These are phyloP conservation scores for Sorex araneus DNA, from an alignment of 2,113 vertebrate genomes.

Conservation along the genomic window DNA sequence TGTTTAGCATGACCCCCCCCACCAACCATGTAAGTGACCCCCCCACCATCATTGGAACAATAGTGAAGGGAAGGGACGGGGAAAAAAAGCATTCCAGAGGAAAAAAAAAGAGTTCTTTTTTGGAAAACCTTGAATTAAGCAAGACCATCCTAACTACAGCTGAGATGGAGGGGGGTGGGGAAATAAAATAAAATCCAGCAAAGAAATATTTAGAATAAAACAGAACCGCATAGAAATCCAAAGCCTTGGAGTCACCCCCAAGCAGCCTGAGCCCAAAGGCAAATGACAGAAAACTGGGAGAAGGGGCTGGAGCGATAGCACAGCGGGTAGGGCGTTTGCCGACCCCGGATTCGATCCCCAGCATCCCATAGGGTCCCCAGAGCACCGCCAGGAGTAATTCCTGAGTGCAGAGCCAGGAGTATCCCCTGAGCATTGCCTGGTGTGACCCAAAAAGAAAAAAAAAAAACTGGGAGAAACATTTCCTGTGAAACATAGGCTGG, in stretches of 20 bases:
- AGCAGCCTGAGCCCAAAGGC: not conserved
- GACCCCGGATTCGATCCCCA: no score
- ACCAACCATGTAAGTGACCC: no score
- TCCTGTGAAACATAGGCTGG: not conserved
- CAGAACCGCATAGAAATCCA: not conserved
- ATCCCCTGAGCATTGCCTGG: no score
- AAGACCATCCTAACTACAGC: not conserved
- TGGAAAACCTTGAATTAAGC: conserved; percentile 47
- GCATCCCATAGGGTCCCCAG: no score
- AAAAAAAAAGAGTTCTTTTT: not conserved
- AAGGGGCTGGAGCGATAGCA: no score
- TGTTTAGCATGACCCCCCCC: no score
- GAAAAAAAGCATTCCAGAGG: not conserved
- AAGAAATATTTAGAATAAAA: not conserved
- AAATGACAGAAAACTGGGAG: not conserved
- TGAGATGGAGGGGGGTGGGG: conserved; percentile 4
- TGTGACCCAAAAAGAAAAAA: no score
- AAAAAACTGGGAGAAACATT: not conserved
- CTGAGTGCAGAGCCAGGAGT: no score
- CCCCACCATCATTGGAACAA: no score
- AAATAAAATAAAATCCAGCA: not conserved
- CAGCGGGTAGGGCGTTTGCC: no score
- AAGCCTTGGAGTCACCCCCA: not conserved
- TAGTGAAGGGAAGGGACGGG: no score
- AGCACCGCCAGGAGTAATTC: no score